phyloP scores from a whole-genome alignment of 2,113 vertebrate species.

The Albula goreensis region DNA sequence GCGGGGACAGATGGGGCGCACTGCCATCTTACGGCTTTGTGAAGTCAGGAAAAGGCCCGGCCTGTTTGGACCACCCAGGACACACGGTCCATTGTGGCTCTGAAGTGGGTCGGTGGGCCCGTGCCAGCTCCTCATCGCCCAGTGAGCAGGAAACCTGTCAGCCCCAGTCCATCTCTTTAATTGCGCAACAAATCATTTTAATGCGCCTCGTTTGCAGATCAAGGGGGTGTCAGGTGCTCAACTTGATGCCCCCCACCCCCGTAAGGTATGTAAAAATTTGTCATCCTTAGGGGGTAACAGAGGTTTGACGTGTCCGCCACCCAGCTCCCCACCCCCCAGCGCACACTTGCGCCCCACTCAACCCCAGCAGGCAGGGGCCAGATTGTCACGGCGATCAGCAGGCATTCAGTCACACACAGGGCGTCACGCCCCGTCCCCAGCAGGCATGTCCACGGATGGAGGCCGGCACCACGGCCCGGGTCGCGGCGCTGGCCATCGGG shows the following conservation, averaged over 20 bases:
- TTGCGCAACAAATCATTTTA: neutral
- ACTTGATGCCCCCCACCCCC: no score
- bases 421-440: no score
- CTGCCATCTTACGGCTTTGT: neutral
- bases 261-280: no score
- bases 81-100: neutral
- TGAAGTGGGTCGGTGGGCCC: neutral
- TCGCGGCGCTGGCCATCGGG: neutral
- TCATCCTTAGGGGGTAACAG: neutral
- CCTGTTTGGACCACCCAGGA: neutral
- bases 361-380: no score
- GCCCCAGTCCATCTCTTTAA: neutral
- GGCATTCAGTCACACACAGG: no score
- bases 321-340: no score
- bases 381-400: no score
- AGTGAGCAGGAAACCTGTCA: neutral
- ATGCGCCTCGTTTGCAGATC: neutral
- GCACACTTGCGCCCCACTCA: no score
- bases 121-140: neutral
- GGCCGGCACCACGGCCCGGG: neutral
- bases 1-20: no score
- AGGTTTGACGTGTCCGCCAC: neutral
- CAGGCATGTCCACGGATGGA: neutral
- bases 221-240: neutral
- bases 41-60: neutral